phyloP scores from a whole-genome alignment of 2,888 invertebrate genomes.

The Ochropleura leucogaster region DNA sequence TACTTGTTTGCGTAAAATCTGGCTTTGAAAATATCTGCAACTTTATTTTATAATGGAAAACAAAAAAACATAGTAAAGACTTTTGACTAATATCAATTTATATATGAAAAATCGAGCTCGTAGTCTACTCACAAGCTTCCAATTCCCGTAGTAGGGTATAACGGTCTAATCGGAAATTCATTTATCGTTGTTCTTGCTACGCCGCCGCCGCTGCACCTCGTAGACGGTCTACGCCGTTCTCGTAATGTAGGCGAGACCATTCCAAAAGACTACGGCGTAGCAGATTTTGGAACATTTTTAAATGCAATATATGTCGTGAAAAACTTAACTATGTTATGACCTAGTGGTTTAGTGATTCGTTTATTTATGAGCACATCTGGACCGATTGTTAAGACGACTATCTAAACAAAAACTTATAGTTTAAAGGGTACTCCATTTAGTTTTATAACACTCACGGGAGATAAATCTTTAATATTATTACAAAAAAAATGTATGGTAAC shows the following conservation, averaged over 20 bases:
- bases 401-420: not conserved
- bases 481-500: not conserved
- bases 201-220: slow-evolving; percentile 12
- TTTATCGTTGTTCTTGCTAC: slow-evolving; percentile 39
- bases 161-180: slow-evolving; percentile 57
- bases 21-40: not conserved
- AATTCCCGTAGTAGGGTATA: slow-evolving; percentile 25
- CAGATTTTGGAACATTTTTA: not conserved
- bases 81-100: not conserved
- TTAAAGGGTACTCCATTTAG: not conserved
- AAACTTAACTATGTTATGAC: not conserved
- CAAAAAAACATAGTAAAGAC: not conserved
- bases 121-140: slow-evolving; percentile 32
- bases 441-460: not conserved
- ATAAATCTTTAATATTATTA: not conserved
- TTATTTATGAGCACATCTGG: not conserved
- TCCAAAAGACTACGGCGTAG: slow-evolving; percentile 32
- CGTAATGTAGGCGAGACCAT: slow-evolving; percentile 22
- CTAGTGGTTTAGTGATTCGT: not conserved
- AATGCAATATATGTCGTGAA: not conserved
- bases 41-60: not conserved
- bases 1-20: too few species aligned
- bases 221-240: slow-evolving; percentile 48
- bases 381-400: not conserved
- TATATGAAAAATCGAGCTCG: not conserved